Evolutionary conservation across 2,113 vertebrate genomes (phyloP), one percentile per base, ranked within the genome.

Genomic region (Grammomys surdaster): DNA sequence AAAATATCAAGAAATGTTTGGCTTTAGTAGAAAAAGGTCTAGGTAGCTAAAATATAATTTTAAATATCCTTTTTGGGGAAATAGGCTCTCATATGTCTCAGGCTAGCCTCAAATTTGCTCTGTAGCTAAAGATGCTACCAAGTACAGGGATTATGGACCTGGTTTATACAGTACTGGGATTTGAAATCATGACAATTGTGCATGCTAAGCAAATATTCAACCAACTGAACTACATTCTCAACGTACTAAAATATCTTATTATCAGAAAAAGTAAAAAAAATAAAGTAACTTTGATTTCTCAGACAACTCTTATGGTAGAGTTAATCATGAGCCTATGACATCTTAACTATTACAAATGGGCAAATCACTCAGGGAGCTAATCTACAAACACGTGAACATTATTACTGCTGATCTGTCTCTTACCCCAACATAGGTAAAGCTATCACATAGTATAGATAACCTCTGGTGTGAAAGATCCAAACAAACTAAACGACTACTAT

Each of bases 31-130:
- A 36, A 94, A 33, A 9, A 2, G 0, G 11, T 28, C 7, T 75
- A 43, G 1, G 5, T 75, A 10, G 48, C 84, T 95, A 86, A 95
- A 95, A 76, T 94, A 51, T 91, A 11, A 77, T 91, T 77, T 94
- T 16, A 69, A 95, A 91, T 91, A 9, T 0, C 11, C 65, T 60
- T 60, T 63, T 28, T 28, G 1, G 65, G 26, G 9, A 9, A 46
- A 67, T 48, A 36, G 40, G 31, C 31, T 51, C 9, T 69, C 43
- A 87, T 69, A 48, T 33, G 67, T 87, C 3, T 43, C 31, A 87
- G 12, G 43, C 31, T 51, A 87, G 9, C 31, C 43, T 87, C 31
- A 51, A 36, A 87, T 31, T 69, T 87, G 63, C 84, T 87, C 36
- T 87, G 31, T 36, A 69, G 28, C 28, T 69, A 48, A 87, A 87